Base-by-base conservation (phyloP, 2,888 invertebrate species). In the Melieria omissa region DNA sequence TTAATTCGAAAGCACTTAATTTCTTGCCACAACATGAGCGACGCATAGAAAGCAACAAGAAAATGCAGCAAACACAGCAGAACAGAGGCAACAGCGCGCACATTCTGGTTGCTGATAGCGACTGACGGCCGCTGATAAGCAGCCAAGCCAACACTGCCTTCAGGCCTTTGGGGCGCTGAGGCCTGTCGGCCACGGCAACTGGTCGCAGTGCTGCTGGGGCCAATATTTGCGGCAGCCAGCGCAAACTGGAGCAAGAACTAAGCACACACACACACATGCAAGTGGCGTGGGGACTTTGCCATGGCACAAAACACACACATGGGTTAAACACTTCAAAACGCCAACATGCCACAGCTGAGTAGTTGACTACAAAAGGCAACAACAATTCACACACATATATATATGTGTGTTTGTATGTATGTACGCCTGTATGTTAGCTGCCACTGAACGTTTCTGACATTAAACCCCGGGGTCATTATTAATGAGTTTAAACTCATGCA, bases 401-500 rank as follows among this genome's bases (percentile, higher is more conserved):
- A 55, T 54, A 14, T 44, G 5, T 65, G 42, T 7, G 62, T 62
- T 5, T 62, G 63, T 55, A 29, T 55, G 62, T 63, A 12, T 55
- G 55, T 58, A 66, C 57, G 65, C 57, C 57, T n/a, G n/a, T 66
- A 41, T 57, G 62, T 69, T 66, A 71, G 63, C 70, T 66, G 66
- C 63, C 72, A 69, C 64, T 65, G 49, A 63, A 72, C 70, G 72
- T 68, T 65, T 70, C 68, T 65, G 70, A 68, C 72, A 46, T 74
- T 70, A 67, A 71, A 65, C 73, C 65, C 67, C 62, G 46, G 73
- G 73, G 70, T 73, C 73, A 65, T 65, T 71, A 71, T 65, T 71
- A 71, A 71, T 73, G 70, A 45, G 73, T 71, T 73, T 65, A 47
- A 65, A 68, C 64, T 29, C 42, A 10, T 58, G 58, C 57, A 41